Base-by-base conservation (phyloP, 2,797 vertebrate species). In the Falco biarmicus region DNA sequence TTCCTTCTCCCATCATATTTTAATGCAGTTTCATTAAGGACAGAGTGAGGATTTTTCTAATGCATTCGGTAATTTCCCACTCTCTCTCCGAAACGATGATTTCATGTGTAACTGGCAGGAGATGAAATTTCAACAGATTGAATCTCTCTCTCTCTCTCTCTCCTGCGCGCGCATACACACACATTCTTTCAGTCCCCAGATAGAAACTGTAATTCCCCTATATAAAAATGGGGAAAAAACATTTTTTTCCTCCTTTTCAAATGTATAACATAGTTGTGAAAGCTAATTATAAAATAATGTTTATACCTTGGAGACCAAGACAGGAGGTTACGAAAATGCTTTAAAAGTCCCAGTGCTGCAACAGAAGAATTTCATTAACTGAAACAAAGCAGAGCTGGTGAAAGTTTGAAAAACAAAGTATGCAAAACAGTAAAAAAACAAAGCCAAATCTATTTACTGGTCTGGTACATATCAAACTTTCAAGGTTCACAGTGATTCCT, bases 221-320 rank as follows among this genome's bases (percentile, higher is more conserved):
- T 96, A 97, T 96, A 97, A 97, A 97, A 97, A 96, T 92, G 92
- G 97, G 83, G 96, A 94, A 57, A 96, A 98, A 97, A 91, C 94
- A 96, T 96, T 98, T 97, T 97, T 97, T 97, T 86, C 71, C 90
- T 74, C 94, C 94, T 96, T 97, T 97, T 98, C 96, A 95, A 98
- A 98, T 96, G 97, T 97, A 97, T 97, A 98, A 98, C 96, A 97
- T 98, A 98, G 98, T 97, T 98, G 97, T 98, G 98, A 98, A 98
- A 97, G 95, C 97, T 98, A 98, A 98, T 98, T 98, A 98, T 98
- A 97, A 98, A 98, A 98, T 98, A 98, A 98, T 97, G 96, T 98
- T 97, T 98, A 98, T 98, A 97, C 98, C 98, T 98, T 96, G 94
- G 98, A 98, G 98, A 98, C 84, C 88, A 61, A 97, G 96, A 97